These are phyloP conservation scores for Agrochola circellaris DNA, from an alignment of 2,888 invertebrate genomes.

Conservation along the genomic window DNA sequence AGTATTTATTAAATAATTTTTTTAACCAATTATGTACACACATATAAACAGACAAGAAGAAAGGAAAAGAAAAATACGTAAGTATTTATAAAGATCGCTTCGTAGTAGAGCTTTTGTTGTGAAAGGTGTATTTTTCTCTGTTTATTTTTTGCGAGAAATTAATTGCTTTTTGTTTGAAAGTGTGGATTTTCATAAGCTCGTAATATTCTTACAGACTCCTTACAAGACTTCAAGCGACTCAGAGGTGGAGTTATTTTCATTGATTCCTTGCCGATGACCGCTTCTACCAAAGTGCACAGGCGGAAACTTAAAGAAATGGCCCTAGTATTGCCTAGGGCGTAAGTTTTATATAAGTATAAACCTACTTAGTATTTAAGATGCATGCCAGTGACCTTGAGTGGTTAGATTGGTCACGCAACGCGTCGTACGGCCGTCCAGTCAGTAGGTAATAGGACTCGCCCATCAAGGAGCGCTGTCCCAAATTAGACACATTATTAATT, in stretches of 20 bases:
- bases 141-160: neutral
- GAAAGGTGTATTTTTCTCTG: neutral
- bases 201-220: slow-evolving; percentile 13
- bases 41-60: neutral
- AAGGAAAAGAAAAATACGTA: neutral
- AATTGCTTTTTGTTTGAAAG: neutral
- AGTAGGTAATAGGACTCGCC: too few relatives aligned
- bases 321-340: slow-evolving; percentile 8
- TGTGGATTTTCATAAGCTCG: neutral
- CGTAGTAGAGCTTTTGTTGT: too few relatives aligned
- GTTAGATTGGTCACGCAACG: too few relatives aligned
- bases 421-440: too few relatives aligned
- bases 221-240: slow-evolving; percentile 74
- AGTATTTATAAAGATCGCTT: neutral
- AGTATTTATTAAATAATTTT: too few relatives aligned
- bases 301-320: slow-evolving; percentile 69
- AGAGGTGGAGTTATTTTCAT: slow-evolving; percentile 79
- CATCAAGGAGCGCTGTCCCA: too few relatives aligned
- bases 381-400: too few relatives aligned
- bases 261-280: slow-evolving; percentile 73
- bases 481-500: too few relatives aligned
- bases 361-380: too few relatives aligned
- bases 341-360: neutral
- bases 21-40: too few relatives aligned
- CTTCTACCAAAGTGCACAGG: slow-evolving; percentile 74